These are phyloP conservation scores for Panagrolaimus sp. DNA, from an alignment of 1,140 invertebrate species.

Conservation along the genomic window DNA sequence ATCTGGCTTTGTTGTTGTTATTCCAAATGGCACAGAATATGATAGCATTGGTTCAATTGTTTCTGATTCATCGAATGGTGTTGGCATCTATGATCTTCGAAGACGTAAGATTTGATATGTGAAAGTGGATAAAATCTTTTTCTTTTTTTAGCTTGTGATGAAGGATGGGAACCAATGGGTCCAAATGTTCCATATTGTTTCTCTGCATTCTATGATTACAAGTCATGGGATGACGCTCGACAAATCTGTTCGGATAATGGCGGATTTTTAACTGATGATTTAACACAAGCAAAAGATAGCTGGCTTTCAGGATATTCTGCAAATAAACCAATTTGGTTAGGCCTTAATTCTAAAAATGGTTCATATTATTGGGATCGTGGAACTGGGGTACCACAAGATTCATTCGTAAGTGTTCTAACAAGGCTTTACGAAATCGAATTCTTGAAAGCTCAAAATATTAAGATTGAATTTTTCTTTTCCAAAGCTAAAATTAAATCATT, in stretches of 20 bases:
- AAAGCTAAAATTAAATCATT: no score
- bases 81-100: neutral
- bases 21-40: neutral
- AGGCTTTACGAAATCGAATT: no score
- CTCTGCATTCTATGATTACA: neutral
- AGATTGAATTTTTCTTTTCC: no score
- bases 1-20: neutral
- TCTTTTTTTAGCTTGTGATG: neutral
- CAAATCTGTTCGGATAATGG: neutral
- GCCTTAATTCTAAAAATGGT: conserved; percentile 6
- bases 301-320: neutral
- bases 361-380: conserved; percentile 4
- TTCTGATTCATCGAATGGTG: neutral
- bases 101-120: neutral
- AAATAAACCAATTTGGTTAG: conserved; percentile 1
- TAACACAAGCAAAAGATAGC: neutral
- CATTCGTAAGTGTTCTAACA: neutral
- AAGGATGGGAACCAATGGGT: neutral
- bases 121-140: no score
- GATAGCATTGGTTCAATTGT: neutral
- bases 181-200: neutral
- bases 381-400: no score
- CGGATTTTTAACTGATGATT: conserved; percentile 7
- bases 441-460: neutral
- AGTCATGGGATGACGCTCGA: neutral